Evolutionary conservation across 2,888 invertebrate genomes (phyloP), one percentile per base, ranked within the genome.

Genomic region (Mythimna albipuncta): DNA sequence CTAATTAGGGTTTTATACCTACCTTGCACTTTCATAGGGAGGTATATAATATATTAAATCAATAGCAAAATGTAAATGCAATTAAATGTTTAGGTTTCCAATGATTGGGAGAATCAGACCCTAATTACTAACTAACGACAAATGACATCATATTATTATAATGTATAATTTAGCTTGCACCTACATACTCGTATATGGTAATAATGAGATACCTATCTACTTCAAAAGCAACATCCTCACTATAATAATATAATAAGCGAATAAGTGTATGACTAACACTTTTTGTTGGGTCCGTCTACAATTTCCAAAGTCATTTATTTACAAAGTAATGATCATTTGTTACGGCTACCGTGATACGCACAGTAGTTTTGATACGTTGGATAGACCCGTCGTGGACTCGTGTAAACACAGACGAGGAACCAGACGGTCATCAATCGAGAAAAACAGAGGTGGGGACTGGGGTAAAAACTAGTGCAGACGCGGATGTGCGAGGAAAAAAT

Each of bases 401-500:
- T 82, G 91, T 92, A 92, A 91, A 93, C 90, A 93, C 90, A 93
- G 89, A 91, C 89, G 79, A 72, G 85, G 72, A 84, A 76, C 84
- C 91, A 93, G 93, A 94, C 94, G 90, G 91, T 88, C 91, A 92
- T 93, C 93, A 93, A 91, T 94, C 91, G 92, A 90, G 92, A 95
- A 94, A 94, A 94, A 93, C 91, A 86, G 85, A 87, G 89, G 88
- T 85, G 88, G 85, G 61, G 61, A 21, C 61, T 13, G 41, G 61
- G 81, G 90, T 90, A 94, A 95, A 94, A 95, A 95, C 91, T 90
- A 83, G 92, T 88, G 88, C 91, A 90, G 92, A 94, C 93, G 88
- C 94, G 94, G 94, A 94, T 94, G 93, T 94, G 90, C 89, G 84
- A 66, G 75, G 77, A 89, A 93, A 93, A 94, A 94, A 94, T 89